Conservation (phyloP, 2,113 vertebrate genomes). For the Hippocampus barbouri region DNA sequence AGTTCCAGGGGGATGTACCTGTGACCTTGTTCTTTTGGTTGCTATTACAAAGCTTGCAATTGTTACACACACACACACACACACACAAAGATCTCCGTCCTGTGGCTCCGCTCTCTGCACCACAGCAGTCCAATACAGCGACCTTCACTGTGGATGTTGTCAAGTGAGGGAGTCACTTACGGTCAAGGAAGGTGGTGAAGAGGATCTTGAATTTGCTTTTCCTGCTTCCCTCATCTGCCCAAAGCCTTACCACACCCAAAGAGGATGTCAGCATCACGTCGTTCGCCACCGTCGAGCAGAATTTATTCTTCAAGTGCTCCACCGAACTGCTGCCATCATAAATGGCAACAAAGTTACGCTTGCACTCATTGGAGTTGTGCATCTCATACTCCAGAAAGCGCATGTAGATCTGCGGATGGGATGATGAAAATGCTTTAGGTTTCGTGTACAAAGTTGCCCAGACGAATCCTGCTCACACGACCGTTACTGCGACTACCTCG, state of each 20-base stretch:
- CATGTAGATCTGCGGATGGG: conserved; percentile 83
- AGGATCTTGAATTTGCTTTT: conserved; percentile 94
- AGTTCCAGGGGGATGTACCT: too few species aligned
- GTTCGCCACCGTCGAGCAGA: conserved; percentile 97
- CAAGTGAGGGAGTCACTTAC: conserved; percentile 71
- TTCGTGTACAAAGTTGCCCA: not conserved
- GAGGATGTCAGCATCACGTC: conserved; percentile 90
- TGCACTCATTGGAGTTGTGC: conserved; percentile 99
- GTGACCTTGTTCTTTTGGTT: too few species aligned
- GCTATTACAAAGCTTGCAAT: too few species aligned
- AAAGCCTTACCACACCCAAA: conserved; percentile 91
- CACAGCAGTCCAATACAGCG: too few species aligned
- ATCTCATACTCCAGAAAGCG: conserved; percentile 97
- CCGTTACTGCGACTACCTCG: too few species aligned
- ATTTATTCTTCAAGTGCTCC: conserved; percentile 93
- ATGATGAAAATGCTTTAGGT: not conserved
- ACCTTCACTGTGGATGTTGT: not conserved
- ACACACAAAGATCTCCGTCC: too few species aligned
- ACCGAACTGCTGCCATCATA: conserved; percentile 95
- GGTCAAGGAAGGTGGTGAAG: conserved; percentile 94
- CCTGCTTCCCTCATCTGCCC: conserved; percentile 95
- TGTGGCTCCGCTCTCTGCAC: too few species aligned
- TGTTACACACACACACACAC: too few species aligned
- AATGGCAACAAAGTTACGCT: conserved; percentile 94
- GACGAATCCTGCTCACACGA: not conserved